Base-by-base conservation (phyloP, 2,888 invertebrate species). In the Tenthredo mesomela region DNA sequence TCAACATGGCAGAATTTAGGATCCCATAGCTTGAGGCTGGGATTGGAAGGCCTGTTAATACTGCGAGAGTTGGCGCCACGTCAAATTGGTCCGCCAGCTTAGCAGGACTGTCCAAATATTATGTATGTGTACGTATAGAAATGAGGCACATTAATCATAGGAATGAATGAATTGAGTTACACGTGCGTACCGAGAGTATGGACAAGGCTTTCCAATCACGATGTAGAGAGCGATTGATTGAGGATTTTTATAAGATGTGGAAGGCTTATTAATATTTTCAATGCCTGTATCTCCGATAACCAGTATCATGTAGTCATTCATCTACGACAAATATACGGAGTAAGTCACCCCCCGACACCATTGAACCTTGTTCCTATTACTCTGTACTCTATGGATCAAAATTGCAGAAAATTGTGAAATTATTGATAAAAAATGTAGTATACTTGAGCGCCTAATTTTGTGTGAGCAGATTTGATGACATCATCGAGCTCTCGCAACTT, bases 21-120 rank as follows among this genome's bases (percentile, higher is more conserved):
- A n/a, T 29, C n/a, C 78, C 78, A 18, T 84, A 84, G 33, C 83
- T 84, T 4, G 83, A 50, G 4, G 83, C 25, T 71, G 83, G 83
- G 15, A 54, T 84, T 37, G 73, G 83, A 6, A 84, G 50, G 25
- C 83, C 83, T 7, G 83, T 84, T 10, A 84, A 50, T 10, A 40
- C 83, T 7, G 71, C 70, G 18, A 84, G 71, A 9, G 83, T 84
- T 33, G 83, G 54, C 9, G 83, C 73, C 33, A 84, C 25, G 50
- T 84, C 83, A 10, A 54, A 29, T n/a, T 84, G 18, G 29, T 71
- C 21, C 37, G 73, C 73, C 12, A 40, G 33, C 54, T 33, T 37
- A 21, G 7, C 21, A 7, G 73, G 40, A 54, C 83, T 84, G 29
- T 84, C 18, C 40, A 85, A 58, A 78, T 54, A 47, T 15, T 47